Percentiles rank a stretch among this genome's conserved stretches.
Evolutionary conservation across 2,888 invertebrate genomes (phyloP).

Genomic region (Salpingus planirostris): DNA sequence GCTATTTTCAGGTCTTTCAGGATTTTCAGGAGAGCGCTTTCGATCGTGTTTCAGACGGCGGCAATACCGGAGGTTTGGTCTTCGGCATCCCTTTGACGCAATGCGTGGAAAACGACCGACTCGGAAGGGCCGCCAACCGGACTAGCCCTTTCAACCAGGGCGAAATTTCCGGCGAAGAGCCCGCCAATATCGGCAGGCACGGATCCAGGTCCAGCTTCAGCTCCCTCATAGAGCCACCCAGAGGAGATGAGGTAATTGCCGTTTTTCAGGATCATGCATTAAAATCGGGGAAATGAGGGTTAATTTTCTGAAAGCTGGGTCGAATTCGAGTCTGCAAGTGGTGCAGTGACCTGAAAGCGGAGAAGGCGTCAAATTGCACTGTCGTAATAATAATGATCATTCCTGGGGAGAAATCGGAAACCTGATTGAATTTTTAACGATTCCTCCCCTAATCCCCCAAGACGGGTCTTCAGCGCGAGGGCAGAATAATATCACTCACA

Average conservation of each 20-base stretch:
- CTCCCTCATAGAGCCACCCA: slow-evolving; percentile 52
- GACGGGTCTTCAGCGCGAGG: too few relatives aligned
- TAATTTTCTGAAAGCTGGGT: too few relatives aligned
- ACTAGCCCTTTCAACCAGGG: slow-evolving; percentile 26
- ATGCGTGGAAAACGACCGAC: slow-evolving; percentile 73
- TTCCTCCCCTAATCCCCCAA: too few relatives aligned
- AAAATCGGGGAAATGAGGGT: too few relatives aligned
- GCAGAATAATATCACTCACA: too few relatives aligned
- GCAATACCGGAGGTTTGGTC: slow-evolving; percentile 52
- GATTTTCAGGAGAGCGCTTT: neutral
- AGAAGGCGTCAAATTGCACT: too few relatives aligned
- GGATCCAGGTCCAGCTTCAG: slow-evolving; percentile 63
- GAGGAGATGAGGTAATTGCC: slow-evolving; percentile 52
- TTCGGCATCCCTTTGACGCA: slow-evolving; percentile 80
- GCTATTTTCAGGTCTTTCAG: neutral
- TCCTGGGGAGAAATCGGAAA: too few relatives aligned
- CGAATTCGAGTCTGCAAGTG: too few relatives aligned
- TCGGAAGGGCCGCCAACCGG: slow-evolving; percentile 41
- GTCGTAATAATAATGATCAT: too few relatives aligned
- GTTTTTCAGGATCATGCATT: too few relatives aligned
- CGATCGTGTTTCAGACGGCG: slow-evolving; percentile 22
- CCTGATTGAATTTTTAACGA: too few relatives aligned
- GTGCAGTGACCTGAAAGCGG: too few relatives aligned
- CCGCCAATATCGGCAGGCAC: slow-evolving; percentile 34
- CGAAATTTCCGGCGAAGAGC: slow-evolving; percentile 36